Evolutionary conservation across 1,140 invertebrate genomes (phyloP), one percentile per base, ranked within the genome.

Genomic region (Lucilia sericata): DNA sequence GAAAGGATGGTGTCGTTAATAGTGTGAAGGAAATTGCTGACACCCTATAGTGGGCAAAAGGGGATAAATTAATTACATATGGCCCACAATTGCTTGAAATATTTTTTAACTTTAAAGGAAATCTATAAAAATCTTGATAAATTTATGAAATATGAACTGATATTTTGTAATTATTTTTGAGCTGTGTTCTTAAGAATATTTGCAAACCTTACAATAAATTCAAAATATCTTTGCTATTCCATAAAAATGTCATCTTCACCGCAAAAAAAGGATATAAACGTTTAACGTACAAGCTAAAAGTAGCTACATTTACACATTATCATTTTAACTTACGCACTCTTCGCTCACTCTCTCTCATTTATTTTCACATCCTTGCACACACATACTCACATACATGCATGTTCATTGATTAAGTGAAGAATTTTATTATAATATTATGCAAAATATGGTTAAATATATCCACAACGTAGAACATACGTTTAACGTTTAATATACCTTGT

Each of bases 381-480:
- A 13, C 70, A 9, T 74, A 14, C 13, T 25, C 10, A 36, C 74
- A 75, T 36, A 36, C 2, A 36, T 7, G 17, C 34, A 75, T 17
- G 30, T 10, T 75, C 74, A 75, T 75, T 75, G 74, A 75, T 75
- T 75, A 75, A 75, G 34, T 75, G 74, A 30, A 34, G 74, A 75
- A 75, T 75, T 75, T 75, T 75, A 75, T 75, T 75, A 75, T 75
- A 75, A 75, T 34, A 36, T 75, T 75, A 75, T 75, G 74, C 74
- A 75, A 34, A 75, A 60, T 60, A 60, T 60, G 55, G 55, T 60
- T 60, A 60, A 60, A 60, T 60, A 17, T 60, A 60, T 14, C 74
- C 25, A 74, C 21, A 75, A 7, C 2, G 30, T 36, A 36, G 13
- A 75, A 34, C 74, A 75, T 75, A 75, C 74, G 74, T 75, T 75